Percentiles rank a stretch among this genome's conserved stretches.
Conservation (phyloP, 2,888 invertebrate genomes). For the Epiperipatus broadwayi region DNA sequence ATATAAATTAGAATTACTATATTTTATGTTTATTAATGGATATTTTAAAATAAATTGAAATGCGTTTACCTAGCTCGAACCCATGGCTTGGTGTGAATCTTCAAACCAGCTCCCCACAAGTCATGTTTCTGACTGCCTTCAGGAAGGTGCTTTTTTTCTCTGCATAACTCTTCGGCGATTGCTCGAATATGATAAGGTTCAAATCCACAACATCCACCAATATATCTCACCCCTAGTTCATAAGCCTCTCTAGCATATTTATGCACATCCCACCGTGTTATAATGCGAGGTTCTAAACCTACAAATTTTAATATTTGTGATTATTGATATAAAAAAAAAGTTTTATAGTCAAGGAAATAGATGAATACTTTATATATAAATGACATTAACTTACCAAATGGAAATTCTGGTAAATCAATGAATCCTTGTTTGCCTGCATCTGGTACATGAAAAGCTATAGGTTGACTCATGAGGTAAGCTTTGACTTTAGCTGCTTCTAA, state of each 20-base stretch:
- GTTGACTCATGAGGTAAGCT: conserved; percentile 26
- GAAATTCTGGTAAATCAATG: conserved; percentile 31
- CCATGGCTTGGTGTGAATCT: conserved; percentile 32
- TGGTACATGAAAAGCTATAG: conserved; percentile 25
- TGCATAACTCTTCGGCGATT: conserved; percentile 26
- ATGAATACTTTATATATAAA: conserved; percentile 5
- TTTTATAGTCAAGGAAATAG: background rate
- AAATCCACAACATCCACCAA: conserved; percentile 30
- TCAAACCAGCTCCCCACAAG: conserved; percentile 27
- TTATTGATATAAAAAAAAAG: background rate
- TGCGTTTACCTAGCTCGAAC: conserved; percentile 25
- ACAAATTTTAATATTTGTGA: conserved; percentile 11
- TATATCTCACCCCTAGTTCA: conserved; percentile 28
- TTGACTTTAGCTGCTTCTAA: conserved; percentile 23
- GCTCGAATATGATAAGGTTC: conserved; percentile 30
- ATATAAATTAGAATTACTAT: background rate
- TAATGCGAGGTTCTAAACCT: conserved; percentile 28
- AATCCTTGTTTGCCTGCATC: conserved; percentile 29
- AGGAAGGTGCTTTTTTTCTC: conserved; percentile 22
- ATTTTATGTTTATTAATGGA: background rate
- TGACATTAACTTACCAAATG: conserved; percentile 24
- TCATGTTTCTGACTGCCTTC: conserved; percentile 26
- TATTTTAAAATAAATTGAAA: background rate
- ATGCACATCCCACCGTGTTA: conserved; percentile 30
- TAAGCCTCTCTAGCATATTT: conserved; percentile 28